phyloP scores from a whole-genome alignment of 2,113 vertebrate genomes.

The Fregata magnificens region DNA sequence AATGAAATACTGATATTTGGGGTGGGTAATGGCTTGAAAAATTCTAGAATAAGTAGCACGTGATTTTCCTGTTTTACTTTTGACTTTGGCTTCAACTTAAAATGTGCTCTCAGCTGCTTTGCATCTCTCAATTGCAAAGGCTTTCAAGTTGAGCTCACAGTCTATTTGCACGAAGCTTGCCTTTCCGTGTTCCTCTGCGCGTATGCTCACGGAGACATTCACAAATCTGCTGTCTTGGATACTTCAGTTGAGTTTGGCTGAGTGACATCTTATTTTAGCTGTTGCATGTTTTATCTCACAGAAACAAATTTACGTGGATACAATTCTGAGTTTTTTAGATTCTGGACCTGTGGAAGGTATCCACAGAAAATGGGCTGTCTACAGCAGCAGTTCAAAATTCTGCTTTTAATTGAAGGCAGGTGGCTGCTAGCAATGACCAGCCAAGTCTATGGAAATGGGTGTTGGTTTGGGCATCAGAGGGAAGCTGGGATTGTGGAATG shows the following conservation, averaged over 20 bases:
- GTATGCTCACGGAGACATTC: accelerated
- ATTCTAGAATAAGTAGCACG: not conserved
- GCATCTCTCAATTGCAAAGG: not conserved
- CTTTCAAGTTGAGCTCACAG: not conserved
- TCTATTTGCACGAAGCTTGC: not conserved
- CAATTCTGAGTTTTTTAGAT: too few relatives aligned
- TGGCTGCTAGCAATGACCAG: not conserved
- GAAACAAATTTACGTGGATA: not conserved
- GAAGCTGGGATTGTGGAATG: not conserved
- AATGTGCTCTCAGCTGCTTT: not conserved
- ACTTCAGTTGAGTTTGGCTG: not conserved
- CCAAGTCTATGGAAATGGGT: not conserved
- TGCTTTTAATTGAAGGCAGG: not conserved
- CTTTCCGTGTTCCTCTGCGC: not conserved
- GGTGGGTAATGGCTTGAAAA: not conserved
- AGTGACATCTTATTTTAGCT: not conserved
- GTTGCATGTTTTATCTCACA: not conserved
- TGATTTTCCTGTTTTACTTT: not conserved
- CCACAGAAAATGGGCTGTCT: not conserved
- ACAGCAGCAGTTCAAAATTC: not conserved
- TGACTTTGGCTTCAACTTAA: not conserved
- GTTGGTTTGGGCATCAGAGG: not conserved
- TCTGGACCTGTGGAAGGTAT: not conserved
- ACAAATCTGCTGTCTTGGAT: not conserved
- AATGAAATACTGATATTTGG: too few relatives aligned